A percentile compares a stretch with the other conserved stretches of the same genome.
These are phyloP conservation scores for Gallinago nigripennis DNA, from an alignment of 2,797 vertebrate species.

Conservation along the genomic window DNA sequence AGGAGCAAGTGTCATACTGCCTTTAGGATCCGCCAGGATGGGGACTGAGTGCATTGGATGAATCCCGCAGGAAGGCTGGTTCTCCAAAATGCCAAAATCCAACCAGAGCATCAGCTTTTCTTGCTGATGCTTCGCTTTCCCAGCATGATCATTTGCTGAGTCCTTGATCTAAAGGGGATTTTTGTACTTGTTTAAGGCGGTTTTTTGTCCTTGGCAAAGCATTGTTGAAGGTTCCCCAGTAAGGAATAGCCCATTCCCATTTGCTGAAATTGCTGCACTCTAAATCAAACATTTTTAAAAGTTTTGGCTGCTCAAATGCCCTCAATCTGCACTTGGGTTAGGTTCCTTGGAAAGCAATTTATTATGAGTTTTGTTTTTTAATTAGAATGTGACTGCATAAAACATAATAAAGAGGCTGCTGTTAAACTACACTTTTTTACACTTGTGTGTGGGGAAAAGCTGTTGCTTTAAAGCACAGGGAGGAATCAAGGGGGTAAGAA, in stretches of 20 bases:
- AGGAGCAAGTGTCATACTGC: neutral
- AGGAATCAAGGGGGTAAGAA: neutral
- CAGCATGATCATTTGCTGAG: neutral
- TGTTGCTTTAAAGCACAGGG: neutral
- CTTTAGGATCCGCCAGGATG: neutral
- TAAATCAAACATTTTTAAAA: neutral
- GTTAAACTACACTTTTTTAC: neutral
- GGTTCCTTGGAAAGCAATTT: constrained; percentile 47
- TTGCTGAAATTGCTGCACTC: neutral
- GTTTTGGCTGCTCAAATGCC: neutral
- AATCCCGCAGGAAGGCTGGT: neutral
- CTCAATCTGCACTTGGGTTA: neutral
- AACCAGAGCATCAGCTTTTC: neutral
- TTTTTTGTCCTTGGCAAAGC: neutral
- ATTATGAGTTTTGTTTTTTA: constrained; percentile 27
- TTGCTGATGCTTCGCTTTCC: neutral
- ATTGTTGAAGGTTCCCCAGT: neutral
- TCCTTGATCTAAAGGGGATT: neutral
- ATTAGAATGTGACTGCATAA: constrained; percentile 27
- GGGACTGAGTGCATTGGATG: neutral
- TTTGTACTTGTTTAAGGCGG: neutral
- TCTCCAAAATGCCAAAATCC: neutral
- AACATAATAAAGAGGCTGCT: neutral
- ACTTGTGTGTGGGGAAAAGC: neutral
- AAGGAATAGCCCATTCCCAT: neutral